Percentiles rank a stretch among this genome's conserved stretches.
Conservation (phyloP, 1,140 invertebrate genomes). For the Lordiphosa clarofinis region DNA sequence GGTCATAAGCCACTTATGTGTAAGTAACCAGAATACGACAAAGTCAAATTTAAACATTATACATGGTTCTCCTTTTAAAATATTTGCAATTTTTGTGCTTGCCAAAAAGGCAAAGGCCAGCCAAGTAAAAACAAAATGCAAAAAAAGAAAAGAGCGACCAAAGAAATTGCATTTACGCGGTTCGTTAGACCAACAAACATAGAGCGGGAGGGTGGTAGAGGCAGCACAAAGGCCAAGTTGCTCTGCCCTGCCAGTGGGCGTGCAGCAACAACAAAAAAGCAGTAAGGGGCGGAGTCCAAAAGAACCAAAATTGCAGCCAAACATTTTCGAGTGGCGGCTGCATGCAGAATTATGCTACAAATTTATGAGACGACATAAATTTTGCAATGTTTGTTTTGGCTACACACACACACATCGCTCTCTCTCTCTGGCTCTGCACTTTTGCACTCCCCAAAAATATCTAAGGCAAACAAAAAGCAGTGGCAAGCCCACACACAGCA, state of each 20-base stretch:
- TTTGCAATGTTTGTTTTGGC: conserved; percentile 76
- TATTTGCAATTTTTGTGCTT: background rate
- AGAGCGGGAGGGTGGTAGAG: conserved; percentile 18
- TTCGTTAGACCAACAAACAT: conserved; percentile 73
- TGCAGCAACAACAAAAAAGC: background rate
- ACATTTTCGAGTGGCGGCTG: conserved; percentile 70
- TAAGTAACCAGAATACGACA: too few species aligned
- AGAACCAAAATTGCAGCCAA: conserved; percentile 64
- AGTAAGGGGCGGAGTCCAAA: conserved; percentile 26
- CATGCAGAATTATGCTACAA: conserved; percentile 74
- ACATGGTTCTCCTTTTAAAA: background rate
- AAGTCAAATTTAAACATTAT: too few species aligned
- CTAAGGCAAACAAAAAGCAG: conserved; percentile 55
- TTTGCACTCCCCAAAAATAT: conserved; percentile 42
- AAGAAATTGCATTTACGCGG: conserved; percentile 74
- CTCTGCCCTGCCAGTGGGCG: background rate
- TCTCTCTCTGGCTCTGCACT: conserved; percentile 7
- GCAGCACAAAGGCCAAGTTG: conserved; percentile 60
- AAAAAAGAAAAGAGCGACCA: conserved; percentile 7
- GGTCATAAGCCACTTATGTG: too few species aligned
- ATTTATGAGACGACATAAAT: conserved; percentile 77
- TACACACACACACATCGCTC: conserved; percentile 40
- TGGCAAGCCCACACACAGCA: conserved; percentile 34
- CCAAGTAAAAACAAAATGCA: too few species aligned
- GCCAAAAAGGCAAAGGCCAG: background rate